A percentile compares a stretch with the other conserved stretches of the same genome.
These are phyloP conservation scores for Chrosomus eos DNA, from an alignment of 2,797 vertebrate species.

Conservation along the genomic window DNA sequence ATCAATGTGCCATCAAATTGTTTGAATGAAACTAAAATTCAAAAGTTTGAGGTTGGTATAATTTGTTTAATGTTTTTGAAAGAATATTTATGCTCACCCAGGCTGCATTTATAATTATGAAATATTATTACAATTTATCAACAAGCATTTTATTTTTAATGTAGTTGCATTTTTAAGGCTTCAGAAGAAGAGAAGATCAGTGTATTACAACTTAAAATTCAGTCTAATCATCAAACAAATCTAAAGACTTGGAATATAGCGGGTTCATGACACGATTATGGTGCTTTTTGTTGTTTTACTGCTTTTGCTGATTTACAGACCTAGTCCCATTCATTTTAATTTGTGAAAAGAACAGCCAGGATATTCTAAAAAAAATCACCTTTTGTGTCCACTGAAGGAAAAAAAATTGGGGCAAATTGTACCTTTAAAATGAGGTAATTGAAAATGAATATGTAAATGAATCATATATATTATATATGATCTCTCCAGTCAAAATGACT, in stretches of 20 bases:
- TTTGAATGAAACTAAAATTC: background rate
- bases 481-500: conserved; percentile 21
- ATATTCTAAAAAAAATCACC: background rate
- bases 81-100: background rate
- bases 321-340: background rate
- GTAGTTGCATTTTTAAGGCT: background rate
- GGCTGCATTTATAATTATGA: background rate
- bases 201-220: background rate
- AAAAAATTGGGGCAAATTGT: rapidly evolving
- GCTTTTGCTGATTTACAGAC: background rate
- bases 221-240: background rate
- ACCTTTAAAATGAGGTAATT: background rate
- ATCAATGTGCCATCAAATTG: background rate
- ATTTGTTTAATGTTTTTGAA: background rate
- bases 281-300: background rate
- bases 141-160: background rate
- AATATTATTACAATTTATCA: background rate
- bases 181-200: background rate
- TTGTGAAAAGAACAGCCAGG: background rate
- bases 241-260: background rate
- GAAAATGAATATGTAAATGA: background rate
- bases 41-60: background rate
- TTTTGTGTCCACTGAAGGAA: background rate
- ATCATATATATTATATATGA: background rate
- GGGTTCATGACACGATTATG: background rate